These are phyloP conservation scores for Platycercus adscitus DNA, from an alignment of 2,113 vertebrate species.

Conservation along the genomic window DNA sequence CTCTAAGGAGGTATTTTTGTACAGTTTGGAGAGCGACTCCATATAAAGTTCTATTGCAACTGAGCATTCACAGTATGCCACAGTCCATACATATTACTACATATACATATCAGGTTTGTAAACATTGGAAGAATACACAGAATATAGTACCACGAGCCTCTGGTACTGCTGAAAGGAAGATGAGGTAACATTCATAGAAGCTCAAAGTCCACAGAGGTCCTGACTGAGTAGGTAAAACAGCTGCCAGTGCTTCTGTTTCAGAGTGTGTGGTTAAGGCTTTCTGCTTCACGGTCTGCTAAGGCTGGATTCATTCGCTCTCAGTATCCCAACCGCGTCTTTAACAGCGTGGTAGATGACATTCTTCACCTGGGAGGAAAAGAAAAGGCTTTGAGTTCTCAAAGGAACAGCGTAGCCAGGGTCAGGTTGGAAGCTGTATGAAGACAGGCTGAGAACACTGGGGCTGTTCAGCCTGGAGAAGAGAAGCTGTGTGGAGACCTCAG, in stretches of 20 bases:
- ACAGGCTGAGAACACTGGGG: not conserved
- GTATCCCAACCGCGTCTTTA: constrained; percentile 81
- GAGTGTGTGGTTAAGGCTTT: constrained; percentile 48
- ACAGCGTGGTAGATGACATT: constrained; percentile 86
- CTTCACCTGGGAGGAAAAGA: constrained; percentile 73
- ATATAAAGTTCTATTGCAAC: constrained; percentile 67
- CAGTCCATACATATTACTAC: constrained; percentile 74
- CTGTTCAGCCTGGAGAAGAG: not conserved
- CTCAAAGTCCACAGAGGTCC: constrained; percentile 78
- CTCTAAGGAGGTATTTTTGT: constrained; percentile 71
- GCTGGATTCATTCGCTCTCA: constrained; percentile 77
- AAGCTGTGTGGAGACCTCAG: not conserved
- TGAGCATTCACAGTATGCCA: constrained; percentile 78
- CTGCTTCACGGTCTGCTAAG: constrained; percentile 63
- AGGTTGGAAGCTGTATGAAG: not conserved
- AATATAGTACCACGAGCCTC: constrained; percentile 69
- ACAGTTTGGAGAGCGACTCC: constrained; percentile 67
- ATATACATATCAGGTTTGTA: constrained; percentile 80
- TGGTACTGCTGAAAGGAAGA: constrained; percentile 76
- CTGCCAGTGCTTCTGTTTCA: constrained; percentile 72
- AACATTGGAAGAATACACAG: constrained; percentile 81
- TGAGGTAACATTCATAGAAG: constrained; percentile 79
- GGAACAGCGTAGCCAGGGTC: accelerated
- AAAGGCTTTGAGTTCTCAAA: not conserved
- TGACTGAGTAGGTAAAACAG: constrained; percentile 75